Conservation (phyloP, 2,113 vertebrate genomes). For the Patagioenas fasciata region DNA sequence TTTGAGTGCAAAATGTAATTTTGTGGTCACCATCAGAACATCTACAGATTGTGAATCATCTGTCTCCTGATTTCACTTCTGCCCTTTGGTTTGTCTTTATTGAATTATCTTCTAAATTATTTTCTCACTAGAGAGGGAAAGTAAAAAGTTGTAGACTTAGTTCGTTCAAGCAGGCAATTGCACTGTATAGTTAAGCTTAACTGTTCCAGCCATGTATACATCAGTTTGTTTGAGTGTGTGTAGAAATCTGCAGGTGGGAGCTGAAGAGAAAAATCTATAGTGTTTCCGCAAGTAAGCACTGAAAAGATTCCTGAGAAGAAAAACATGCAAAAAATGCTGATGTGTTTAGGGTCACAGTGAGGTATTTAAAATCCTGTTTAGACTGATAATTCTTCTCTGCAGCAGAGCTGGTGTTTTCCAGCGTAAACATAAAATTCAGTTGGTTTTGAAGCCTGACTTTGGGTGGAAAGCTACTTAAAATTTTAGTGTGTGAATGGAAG, state of each 20-base stretch:
- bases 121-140: neutral
- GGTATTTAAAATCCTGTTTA: neutral
- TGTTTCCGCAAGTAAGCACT: neutral
- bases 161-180: neutral
- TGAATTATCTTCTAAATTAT: neutral
- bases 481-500: neutral
- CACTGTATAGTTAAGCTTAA: neutral
- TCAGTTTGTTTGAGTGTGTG: neutral
- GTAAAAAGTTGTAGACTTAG: neutral
- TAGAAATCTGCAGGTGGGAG: neutral
- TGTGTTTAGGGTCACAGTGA: neutral
- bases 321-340: neutral
- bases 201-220: neutral
- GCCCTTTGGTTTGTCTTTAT: neutral
- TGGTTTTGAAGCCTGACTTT: neutral
- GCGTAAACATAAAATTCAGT: neutral
- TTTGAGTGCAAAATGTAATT: neutral
- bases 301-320: neutral
- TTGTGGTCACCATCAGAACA: neutral
- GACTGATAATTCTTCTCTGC: neutral
- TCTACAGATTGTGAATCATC: neutral
- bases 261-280: neutral
- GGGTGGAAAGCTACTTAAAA: neutral
- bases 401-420: neutral
- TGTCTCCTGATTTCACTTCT: neutral